Conservation (phyloP, 2,113 vertebrate genomes). For the Fulmarus glacialis region DNA sequence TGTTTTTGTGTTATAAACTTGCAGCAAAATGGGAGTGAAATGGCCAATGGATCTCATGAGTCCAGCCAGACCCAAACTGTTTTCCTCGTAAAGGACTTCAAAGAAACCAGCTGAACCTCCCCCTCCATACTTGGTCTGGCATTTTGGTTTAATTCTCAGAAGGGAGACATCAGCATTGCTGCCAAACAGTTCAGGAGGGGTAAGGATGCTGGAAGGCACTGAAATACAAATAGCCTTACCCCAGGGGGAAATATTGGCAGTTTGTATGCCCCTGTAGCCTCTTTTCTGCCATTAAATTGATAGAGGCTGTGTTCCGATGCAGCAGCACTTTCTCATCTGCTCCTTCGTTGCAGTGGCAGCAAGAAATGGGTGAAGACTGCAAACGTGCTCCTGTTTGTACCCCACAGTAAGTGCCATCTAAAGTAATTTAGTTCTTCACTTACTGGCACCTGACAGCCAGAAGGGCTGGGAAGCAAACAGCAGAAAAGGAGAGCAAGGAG, state of each 20-base stretch:
- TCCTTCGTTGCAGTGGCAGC: not conserved
- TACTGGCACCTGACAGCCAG: not conserved
- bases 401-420: not conserved
- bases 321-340: not conserved
- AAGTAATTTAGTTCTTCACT: not conserved
- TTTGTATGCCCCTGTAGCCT: not conserved
- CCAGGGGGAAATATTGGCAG: not conserved
- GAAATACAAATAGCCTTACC: not conserved
- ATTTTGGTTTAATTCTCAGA: not conserved
- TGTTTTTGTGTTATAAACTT: not conserved
- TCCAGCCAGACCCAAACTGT: not conserved
- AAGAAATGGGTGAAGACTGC: not conserved
- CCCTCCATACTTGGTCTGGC: not conserved
- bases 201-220: not conserved
- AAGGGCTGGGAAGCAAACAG: not conserved
- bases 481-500: not conserved
- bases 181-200: not conserved
- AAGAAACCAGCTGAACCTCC: not conserved
- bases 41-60: not conserved
- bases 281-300: not conserved
- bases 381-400: not conserved
- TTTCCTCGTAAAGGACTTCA: not conserved
- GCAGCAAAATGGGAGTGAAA: not conserved
- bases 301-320: not conserved
- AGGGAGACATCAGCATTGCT: not conserved